Base-by-base conservation (phyloP, 2,113 vertebrate genomes). In the Pterocles orientalis region DNA sequence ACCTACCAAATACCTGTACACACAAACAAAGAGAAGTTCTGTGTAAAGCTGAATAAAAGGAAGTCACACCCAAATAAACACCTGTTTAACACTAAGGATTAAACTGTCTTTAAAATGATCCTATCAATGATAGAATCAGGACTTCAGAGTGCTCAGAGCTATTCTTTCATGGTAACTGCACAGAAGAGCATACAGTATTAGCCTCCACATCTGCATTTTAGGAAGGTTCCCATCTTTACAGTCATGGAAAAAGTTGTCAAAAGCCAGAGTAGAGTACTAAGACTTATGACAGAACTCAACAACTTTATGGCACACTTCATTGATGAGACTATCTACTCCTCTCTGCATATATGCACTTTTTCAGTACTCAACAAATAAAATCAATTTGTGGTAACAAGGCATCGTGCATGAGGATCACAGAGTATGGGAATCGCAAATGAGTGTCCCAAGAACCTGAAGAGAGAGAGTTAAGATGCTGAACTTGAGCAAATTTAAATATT, bases 21-120 rank as follows among this genome's bases (percentile, higher is more conserved):
- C n/a, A 85, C 34, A 68, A 82, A 85, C 11, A 73, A 14, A 73
- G 14, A 73, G 14, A 51, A 80, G 57, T 53, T 56, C 24, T 64
- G 23, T 34, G 18, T 56, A 54, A 86, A 83, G 24, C 29, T 53
- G 28, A 90, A 51, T 33, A 86, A 87, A 87, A 84, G 13, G 2
- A 87, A 95, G 75, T 64, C 18, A 85, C 50, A 72, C 31, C 4
- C 43, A 60, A 86, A 82, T 43, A 79, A 93, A 85, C 65, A 87
- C 8, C 51, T 62, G 48, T 17, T 50, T 81, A 71, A 77, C 23
- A 23, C 57, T n/a, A 83, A 75, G 12, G 60, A 86, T 70, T 83
- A 92, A 82, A 7, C 48, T 60, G 51, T 25, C 50, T 80, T 92
- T 73, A 83, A 66, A 11, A 4, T 47, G 34, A 92, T 72, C 41